Base-by-base conservation (phyloP, 2,797 vertebrate species). In the Hippopotamyrus pictus region DNA sequence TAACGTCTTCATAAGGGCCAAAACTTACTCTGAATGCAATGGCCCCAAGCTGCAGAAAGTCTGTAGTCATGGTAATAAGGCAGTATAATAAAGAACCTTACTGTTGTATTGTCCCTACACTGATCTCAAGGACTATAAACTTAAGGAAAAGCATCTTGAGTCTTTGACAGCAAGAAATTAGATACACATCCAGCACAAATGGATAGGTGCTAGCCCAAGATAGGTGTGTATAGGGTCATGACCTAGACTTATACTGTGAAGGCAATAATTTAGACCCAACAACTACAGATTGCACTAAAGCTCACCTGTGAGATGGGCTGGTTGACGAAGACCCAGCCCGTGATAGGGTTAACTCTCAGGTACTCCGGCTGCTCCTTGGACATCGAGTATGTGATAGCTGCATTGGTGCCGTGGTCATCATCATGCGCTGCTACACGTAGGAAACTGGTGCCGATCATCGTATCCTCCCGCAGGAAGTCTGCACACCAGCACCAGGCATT, bases 401-500 rank as follows among this genome's bases (percentile, higher is more conserved):
- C 97, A 12, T 97, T 97, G 89, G 95, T 96, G 91, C 97, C 94
- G 79, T 97, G 97, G 94, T 97, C 97, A 89, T 97, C 97, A 17
- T 98, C 97, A 3, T 94, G 97, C 37, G 97, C 97, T 33, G 96
- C 96, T 79, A 97, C 96, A 17, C 94, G 95, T 90, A 98, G 92
- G 91, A 98, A 98, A 91, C 97, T 98, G 12, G 96, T 98, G 79
- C 97, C 97, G 85, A 97, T 95, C 92, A 95, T 95, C 0, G 97
- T 97, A 88, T 98, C 97, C 90, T 98, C 97, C 65, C 96, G 96
- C 9, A 98, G 95, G 92, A 97, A 98, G 94, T 97, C 97, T 98
- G 88, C 89, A 88, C 90, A 46, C 17, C 50, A 88, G 59, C 51
- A 62, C 7, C 6, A 17, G 50, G 84, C 14, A 9, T 50, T 48